Evolutionary conservation across 2,113 vertebrate genomes (phyloP).

Genomic region (Sander lucioperca): DNA sequence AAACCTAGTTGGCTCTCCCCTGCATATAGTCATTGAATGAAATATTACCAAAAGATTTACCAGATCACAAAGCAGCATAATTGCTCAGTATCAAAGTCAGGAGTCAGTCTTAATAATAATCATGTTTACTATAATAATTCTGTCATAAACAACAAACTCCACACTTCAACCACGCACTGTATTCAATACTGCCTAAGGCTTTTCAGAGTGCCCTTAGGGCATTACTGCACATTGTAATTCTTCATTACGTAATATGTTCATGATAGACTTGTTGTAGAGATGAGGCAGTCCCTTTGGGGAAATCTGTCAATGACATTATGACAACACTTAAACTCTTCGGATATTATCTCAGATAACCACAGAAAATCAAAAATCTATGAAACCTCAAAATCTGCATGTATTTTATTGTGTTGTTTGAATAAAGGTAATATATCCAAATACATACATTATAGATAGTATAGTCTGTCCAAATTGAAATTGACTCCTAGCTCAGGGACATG

Average conservation of each 20-base stretch:
- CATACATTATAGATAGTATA: too few relatives aligned
- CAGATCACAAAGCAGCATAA: neutral
- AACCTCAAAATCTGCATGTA: neutral
- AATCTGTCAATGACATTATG: slow-evolving; percentile 15
- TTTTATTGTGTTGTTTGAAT: neutral
- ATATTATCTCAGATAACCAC: neutral
- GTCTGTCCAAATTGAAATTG: neutral
- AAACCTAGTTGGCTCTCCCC: neutral
- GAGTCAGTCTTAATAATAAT: neutral
- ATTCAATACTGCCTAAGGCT: slow-evolving; percentile 36
- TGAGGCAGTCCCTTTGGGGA: slow-evolving; percentile 17
- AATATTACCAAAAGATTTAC: slow-evolving; percentile 8
- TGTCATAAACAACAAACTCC: slow-evolving; percentile 15
- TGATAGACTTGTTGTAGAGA: slow-evolving; percentile 8
- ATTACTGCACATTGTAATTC: slow-evolving; percentile 30
- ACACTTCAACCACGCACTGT: neutral
- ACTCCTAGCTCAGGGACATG: neutral
- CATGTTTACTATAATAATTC: slow-evolving; percentile 16
- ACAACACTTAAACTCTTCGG: slow-evolving; percentile 2
- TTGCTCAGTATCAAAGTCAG: slow-evolving; percentile 6
- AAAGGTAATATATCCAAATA: neutral
- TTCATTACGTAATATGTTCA: slow-evolving; percentile 49
- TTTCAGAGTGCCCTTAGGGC: slow-evolving; percentile 27
- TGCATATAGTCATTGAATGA: neutral
- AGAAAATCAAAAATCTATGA: neutral